These are phyloP conservation scores for Acanthis flammea DNA, from an alignment of 2,797 vertebrate genomes.

Conservation along the genomic window DNA sequence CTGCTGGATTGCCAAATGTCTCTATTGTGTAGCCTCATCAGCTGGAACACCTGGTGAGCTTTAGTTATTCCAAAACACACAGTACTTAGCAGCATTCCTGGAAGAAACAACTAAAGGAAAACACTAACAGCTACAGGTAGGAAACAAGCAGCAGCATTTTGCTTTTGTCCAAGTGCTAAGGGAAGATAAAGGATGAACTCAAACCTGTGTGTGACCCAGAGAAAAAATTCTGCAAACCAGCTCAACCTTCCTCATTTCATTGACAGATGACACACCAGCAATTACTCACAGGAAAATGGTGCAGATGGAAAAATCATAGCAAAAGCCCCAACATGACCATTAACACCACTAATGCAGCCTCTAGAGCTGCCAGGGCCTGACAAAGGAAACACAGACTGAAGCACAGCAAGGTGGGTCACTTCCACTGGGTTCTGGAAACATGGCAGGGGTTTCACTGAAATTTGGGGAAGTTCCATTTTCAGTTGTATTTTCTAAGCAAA, in stretches of 20 bases:
- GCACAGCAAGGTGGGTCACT: background rate
- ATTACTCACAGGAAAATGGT: background rate
- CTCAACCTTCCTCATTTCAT: background rate
- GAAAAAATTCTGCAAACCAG: background rate
- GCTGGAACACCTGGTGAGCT: background rate
- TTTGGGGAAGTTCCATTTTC: background rate
- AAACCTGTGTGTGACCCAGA: background rate
- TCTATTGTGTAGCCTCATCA: background rate
- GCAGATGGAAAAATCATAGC: background rate
- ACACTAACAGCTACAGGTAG: background rate
- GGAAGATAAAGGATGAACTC: background rate
- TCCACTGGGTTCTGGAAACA: background rate
- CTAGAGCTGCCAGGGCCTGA: fast-evolving
- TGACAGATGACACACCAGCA: background rate
- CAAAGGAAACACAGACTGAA: background rate
- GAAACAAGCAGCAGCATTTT: background rate
- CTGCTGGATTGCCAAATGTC: background rate
- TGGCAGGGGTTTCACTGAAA: background rate
- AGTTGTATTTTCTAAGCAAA: background rate
- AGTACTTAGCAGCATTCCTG: background rate
- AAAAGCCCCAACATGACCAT: background rate
- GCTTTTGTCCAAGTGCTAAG: background rate
- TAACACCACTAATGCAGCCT: background rate
- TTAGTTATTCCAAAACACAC: background rate
- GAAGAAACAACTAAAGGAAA: background rate